phyloP scores from a whole-genome alignment of 2,888 invertebrate genomes.

The Chrysodeixis includens region DNA sequence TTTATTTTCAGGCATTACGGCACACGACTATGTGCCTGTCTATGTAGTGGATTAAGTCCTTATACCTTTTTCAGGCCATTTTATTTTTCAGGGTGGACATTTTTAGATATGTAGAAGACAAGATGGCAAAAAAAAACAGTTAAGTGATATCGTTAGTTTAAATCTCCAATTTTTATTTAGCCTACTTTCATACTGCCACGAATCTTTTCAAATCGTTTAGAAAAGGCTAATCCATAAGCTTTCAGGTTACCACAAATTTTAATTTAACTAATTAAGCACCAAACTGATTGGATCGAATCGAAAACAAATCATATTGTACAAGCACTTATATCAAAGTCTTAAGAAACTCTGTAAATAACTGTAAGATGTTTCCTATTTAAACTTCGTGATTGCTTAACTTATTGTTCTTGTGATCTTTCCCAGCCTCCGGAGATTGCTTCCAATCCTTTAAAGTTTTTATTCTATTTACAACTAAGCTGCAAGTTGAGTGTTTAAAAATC shows the following conservation, averaged over 20 bases:
- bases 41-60: no score
- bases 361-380: slow-evolving; percentile 4
- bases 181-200: neutral
- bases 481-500: slow-evolving; percentile 39
- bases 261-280: neutral
- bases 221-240: neutral
- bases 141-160: no score
- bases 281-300: neutral
- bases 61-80: no score
- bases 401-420: slow-evolving; percentile 3
- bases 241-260: neutral
- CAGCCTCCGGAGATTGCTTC: slow-evolving; percentile 16
- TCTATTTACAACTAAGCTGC: slow-evolving; percentile 17
- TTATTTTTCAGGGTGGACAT: no score
- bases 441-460: slow-evolving; percentile 26
- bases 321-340: neutral
- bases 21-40: no score
- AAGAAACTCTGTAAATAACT: neutral
- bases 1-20: no score
- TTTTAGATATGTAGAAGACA: no score
- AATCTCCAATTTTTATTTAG: no score
- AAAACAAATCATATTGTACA: neutral
- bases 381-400: slow-evolving; percentile 8
- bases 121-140: no score
- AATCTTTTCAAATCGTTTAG: neutral